Conservation (phyloP, 1,140 invertebrate species). For the Thaumatotibia leucotreta region DNA sequence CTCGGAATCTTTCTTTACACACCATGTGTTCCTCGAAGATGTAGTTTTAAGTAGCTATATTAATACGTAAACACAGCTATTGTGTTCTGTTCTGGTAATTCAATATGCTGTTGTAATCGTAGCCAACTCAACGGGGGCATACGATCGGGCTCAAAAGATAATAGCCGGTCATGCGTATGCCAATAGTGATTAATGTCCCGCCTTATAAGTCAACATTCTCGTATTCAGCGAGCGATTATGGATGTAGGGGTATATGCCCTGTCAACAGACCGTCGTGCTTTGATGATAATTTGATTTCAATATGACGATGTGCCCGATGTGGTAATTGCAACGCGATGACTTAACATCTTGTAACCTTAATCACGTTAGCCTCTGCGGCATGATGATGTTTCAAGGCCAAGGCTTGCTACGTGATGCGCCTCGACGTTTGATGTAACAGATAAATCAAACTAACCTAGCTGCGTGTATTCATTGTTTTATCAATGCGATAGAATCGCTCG, state of each 20-base stretch:
- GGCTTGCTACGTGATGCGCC: slow-evolving; percentile 3
- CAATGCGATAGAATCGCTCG: not conserved
- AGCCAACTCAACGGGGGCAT: not conserved
- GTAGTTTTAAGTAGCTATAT: not conserved
- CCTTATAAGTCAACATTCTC: not conserved
- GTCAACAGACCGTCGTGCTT: not conserved
- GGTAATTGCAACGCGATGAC: slow-evolving; percentile 19
- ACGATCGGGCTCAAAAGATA: not conserved
- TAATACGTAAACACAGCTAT: not conserved
- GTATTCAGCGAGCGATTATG: not conserved
- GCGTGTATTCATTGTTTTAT: not conserved
- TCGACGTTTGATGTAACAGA: not conserved
- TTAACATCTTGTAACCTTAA: slow-evolving; percentile 27
- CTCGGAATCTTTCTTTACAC: slow-evolving; percentile 32
- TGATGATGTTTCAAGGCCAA: slow-evolving; percentile 30
- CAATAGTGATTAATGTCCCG: not conserved
- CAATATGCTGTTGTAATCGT: slow-evolving; percentile 5
- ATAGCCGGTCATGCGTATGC: not conserved
- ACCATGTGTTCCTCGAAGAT: slow-evolving; percentile 14
- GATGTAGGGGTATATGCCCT: not conserved
- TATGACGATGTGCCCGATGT: not conserved
- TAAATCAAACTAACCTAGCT: not conserved
- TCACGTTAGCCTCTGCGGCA: slow-evolving; percentile 18
- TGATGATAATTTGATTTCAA: not conserved
- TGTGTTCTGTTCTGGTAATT: slow-evolving; percentile 4